A percentile compares a stretch with the other conserved stretches of the same genome.
Evolutionary conservation across 2,113 vertebrate genomes (phyloP).

Genomic region (Amphiprion ocellaris): DNA sequence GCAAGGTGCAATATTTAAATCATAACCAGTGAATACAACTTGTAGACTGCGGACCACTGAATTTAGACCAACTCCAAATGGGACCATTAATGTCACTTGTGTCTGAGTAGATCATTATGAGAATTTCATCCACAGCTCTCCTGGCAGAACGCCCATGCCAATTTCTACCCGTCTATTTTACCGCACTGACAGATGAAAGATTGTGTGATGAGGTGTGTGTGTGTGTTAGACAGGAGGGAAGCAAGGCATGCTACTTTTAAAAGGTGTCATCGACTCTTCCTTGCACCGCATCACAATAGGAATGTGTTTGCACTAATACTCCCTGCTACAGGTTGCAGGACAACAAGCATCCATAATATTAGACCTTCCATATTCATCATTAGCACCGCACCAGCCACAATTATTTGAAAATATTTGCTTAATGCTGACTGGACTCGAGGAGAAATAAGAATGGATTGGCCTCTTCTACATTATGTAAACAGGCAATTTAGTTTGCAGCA

Average conservation of each 20-base stretch:
- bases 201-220: slow-evolving; percentile 38
- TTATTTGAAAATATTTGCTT: slow-evolving; percentile 42
- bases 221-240: slow-evolving; percentile 7
- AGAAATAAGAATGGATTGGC: slow-evolving; percentile 26
- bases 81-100: slow-evolving; percentile 69
- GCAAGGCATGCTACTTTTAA: slow-evolving; percentile 29
- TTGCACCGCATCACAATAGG: slow-evolving; percentile 25
- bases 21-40: slow-evolving; percentile 37
- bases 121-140: slow-evolving; percentile 42
- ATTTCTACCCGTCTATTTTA: slow-evolving; percentile 55
- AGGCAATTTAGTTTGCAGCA: slow-evolving; percentile 7
- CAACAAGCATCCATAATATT: slow-evolving; percentile 39
- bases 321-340: slow-evolving; percentile 40
- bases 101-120: slow-evolving; percentile 70
- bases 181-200: slow-evolving; percentile 43
- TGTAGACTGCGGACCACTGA: slow-evolving; percentile 32
- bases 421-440: not conserved
- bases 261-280: slow-evolving; percentile 26
- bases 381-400: slow-evolving; percentile 21
- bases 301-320: slow-evolving; percentile 30
- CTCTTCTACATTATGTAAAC: slow-evolving; percentile 23
- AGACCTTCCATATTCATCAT: slow-evolving; percentile 40
- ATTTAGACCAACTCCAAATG: slow-evolving; percentile 63
- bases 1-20: slow-evolving; percentile 29
- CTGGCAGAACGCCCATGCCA: slow-evolving; percentile 66